Percentiles rank a stretch among this genome's conserved stretches.
Conservation (phyloP, 2,113 vertebrate genomes). For the Empidonax alnorum region DNA sequence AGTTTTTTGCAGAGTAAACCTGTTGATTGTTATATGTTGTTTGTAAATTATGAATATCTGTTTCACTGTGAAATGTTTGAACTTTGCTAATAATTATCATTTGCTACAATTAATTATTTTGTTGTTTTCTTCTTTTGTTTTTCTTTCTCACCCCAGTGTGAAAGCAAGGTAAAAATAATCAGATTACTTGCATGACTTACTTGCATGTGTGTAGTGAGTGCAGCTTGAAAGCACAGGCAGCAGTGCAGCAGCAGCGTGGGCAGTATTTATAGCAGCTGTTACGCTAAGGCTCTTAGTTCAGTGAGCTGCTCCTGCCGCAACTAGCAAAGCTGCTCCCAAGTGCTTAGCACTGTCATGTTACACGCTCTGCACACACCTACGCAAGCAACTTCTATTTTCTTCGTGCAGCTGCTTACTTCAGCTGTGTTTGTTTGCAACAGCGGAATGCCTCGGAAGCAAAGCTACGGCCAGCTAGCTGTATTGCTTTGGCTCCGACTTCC, state of each 20-base stretch:
- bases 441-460: background rate
- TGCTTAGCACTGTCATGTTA: conserved; percentile 25
- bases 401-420: conserved; percentile 22
- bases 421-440: background rate
- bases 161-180: conserved; percentile 88
- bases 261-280: conserved; percentile 13
- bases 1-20: background rate
- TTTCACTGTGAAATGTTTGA: background rate
- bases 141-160: conserved; percentile 80
- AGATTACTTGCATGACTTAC: conserved; percentile 72
- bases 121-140: conserved; percentile 31
- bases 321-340: background rate
- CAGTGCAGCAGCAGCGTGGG: background rate
- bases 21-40: background rate
- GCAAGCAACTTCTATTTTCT: background rate
- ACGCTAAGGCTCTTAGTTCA: background rate
- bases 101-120: conserved; percentile 38
- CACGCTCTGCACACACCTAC: conserved; percentile 21
- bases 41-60: background rate
- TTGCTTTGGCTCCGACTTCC: background rate
- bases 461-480: background rate
- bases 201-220: conserved; percentile 71
- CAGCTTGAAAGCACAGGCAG: conserved; percentile 41
- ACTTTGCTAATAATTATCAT: background rate
- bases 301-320: conserved; percentile 17